Base-by-base conservation (phyloP, 2,888 invertebrate species). In the Iselma pallidipennis region DNA sequence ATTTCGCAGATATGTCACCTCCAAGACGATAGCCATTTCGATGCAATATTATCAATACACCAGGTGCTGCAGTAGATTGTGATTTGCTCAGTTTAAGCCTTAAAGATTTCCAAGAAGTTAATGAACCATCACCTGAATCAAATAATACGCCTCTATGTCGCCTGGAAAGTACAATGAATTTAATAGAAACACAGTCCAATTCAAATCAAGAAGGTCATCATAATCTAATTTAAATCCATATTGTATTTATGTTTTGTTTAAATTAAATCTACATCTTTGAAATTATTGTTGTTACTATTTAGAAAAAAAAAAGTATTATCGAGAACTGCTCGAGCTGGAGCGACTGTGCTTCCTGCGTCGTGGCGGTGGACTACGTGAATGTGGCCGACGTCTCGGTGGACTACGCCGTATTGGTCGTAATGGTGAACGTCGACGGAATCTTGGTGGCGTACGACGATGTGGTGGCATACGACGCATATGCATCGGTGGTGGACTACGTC, bases 251-350 rank as follows among this genome's bases (percentile, higher is more conserved):
- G 4, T 28, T 28, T 28, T 6, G 28, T 28, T 28, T 9, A 28
- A 28, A 28, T 28, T 28, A 28, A 28, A 28, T 7, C 6, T 28
- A 28, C 4, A 42, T n/a, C 12, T 5, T n/a, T n/a, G n/a, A n/a
- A 6, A 42, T 10, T 19, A 19, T 42, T 19, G 19, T 1, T 42
- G 42, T 10, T 19, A 19, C 12, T 19, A 10, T 1, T 42, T 7
- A 5, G 1, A 29, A 51, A 37, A 25, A 50, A 55, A 66, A 58
- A 52, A 31, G 45, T 56, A 49, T 71, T 73, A 89, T 82, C 89
- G 87, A 71, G 90, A 89, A 80, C 89, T 90, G 80, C 90, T 90
- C 64, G 90, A 90, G 74, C 89, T 90, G 68, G 90, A 90, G 79
- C 89, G 86, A 80, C 88, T 88, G 78, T 89, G 89, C 75, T 89